These are phyloP conservation scores for Enteromius thamalakanensis DNA, from an alignment of 2,797 vertebrate species.

Conservation along the genomic window DNA sequence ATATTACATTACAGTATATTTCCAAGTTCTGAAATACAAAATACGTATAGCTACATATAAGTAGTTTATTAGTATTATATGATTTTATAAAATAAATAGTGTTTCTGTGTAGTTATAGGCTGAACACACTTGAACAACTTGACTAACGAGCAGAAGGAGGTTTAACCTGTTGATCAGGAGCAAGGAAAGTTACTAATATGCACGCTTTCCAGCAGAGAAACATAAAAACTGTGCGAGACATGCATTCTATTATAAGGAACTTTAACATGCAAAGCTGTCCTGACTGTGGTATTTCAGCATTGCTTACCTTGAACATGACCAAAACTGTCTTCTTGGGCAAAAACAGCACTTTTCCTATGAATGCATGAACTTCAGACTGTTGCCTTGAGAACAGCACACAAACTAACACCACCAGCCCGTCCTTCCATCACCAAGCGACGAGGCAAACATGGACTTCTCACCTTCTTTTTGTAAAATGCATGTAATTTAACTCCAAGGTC, in stretches of 20 bases:
- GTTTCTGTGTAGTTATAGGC: neutral
- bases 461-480: neutral
- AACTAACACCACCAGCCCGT: slow-evolving; percentile 63
- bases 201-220: neutral
- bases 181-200: neutral
- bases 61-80: neutral
- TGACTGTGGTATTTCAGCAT: neutral
- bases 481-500: neutral
- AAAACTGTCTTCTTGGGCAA: neutral
- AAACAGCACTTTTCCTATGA: slow-evolving; percentile 13
- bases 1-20: too few species aligned
- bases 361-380: slow-evolving; percentile 59
- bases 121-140: neutral
- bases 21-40: neutral
- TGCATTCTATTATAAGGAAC: neutral
- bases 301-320: slow-evolving; percentile 3
- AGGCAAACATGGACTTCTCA: neutral
- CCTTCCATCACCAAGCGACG: slow-evolving; percentile 62
- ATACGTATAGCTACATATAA: neutral
- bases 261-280: neutral
- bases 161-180: slow-evolving; percentile 36
- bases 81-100: neutral
- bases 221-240: neutral
- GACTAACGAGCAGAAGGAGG: neutral
- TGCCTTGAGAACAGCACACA: slow-evolving; percentile 71